Base-by-base conservation (phyloP, 2,113 vertebrate species). In the Channa maculata region DNA sequence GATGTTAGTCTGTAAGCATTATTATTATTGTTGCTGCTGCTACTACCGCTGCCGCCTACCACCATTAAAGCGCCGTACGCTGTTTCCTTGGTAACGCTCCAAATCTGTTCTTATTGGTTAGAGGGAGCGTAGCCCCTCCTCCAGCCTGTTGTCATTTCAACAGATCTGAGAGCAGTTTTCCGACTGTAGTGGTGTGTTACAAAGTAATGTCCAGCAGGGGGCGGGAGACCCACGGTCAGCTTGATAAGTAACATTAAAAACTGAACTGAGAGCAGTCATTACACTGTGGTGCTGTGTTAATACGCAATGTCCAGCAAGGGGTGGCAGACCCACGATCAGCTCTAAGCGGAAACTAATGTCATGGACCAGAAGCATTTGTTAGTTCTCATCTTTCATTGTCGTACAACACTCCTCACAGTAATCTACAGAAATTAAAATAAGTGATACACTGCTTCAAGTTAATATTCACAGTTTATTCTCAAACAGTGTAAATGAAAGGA, bases 11-110 rank as follows among this genome's bases (percentile, higher is more conserved):
- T 10, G 59, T 37, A 77, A 76, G 55, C 77, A 24, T 24, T 24
- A 24, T 24, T 24, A 24, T 24, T 24, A 24, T 24, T 24, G 24
- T 1, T 24, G 24, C 24, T 24, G 24, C 24, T 24, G 24, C 24
- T 24, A 24, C 5, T 38, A 0, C 5, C 15, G 39, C 36, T 41
- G 8, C 11, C 55, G 49, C 15, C 50, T 45, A 4, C 15, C 38
- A 8, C 15, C 1, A 55, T 60, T 71, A 38, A 13, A 44, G 70
- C 43, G 6, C 45, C 49, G 75, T 75, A 84, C 67, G 65, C 75
- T 37, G 90, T 92, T 54, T 62, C 89, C 91, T 3, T 84, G 83
- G 91, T 80, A 86, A 92, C 91, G 70, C 50, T 61, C 13, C 38
- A 57, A 39, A 1, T 36, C 60, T 8, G 24, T 48, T 49, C 3